phyloP scores from a whole-genome alignment of 2,888 invertebrate species.

The Homarus gammarus region DNA sequence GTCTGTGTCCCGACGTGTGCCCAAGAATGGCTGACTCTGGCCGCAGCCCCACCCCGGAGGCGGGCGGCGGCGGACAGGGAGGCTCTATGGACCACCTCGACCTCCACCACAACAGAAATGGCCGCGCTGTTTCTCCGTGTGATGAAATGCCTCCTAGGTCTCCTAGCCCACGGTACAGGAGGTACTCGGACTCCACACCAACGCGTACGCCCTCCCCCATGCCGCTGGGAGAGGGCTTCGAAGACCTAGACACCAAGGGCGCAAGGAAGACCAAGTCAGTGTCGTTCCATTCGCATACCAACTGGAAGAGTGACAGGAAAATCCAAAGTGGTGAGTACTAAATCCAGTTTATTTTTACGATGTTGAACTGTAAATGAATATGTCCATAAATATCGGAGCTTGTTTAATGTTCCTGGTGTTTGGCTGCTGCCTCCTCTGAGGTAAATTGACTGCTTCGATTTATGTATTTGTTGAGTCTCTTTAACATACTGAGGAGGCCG shows the following conservation, averaged over 20 bases:
- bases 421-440: too few relatives aligned
- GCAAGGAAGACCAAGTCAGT: slow-evolving; percentile 77
- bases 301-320: slow-evolving; percentile 80
- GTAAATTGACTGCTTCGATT: too few relatives aligned
- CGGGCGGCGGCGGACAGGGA: slow-evolving; percentile 24
- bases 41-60: slow-evolving; percentile 53
- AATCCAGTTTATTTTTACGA: neutral
- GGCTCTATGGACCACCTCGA: slow-evolving; percentile 24
- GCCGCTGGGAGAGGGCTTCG: slow-evolving; percentile 49
- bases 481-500: too few relatives aligned
- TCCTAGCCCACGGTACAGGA: slow-evolving; percentile 69
- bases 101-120: slow-evolving; percentile 52
- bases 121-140: slow-evolving; percentile 49
- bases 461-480: too few relatives aligned
- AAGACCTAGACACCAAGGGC: slow-evolving; percentile 42
- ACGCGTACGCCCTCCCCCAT: slow-evolving; percentile 68
- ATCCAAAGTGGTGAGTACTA: slow-evolving; percentile 81
- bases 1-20: neutral
- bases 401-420: too few relatives aligned
- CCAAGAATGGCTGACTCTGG: slow-evolving; percentile 58
- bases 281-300: slow-evolving; percentile 78
- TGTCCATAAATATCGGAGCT: too few relatives aligned
- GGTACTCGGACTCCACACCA: slow-evolving; percentile 72
- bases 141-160: slow-evolving; percentile 60
- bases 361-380: too few relatives aligned